A percentile compares a stretch with the other conserved stretches of the same genome.
Conservation (phyloP, 2,888 invertebrate species). For the Azorinus chamasolen region DNA sequence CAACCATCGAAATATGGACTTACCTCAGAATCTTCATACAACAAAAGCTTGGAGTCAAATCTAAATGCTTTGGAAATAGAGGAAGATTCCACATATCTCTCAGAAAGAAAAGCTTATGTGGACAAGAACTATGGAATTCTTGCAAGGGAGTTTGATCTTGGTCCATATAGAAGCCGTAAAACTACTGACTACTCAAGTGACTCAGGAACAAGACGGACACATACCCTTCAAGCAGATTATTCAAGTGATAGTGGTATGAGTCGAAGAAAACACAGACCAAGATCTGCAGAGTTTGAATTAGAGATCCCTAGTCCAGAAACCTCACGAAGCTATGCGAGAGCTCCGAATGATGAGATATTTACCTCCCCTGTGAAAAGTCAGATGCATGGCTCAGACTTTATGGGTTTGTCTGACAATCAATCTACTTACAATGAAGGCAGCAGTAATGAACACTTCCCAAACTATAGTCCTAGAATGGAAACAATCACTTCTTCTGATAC, state of each 20-base stretch:
- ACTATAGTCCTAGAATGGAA: too few relatives aligned
- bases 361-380: constrained; percentile 62
- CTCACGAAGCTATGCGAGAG: constrained; percentile 37
- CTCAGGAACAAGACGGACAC: constrained; percentile 6
- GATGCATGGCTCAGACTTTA: constrained; percentile 44
- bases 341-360: constrained; percentile 44
- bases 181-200: constrained; percentile 53
- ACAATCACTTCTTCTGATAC: too few relatives aligned
- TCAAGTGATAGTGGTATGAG: constrained; percentile 48
- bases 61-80: constrained; percentile 19
- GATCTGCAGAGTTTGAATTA: constrained; percentile 58
- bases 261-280: constrained; percentile 32
- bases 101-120: constrained; percentile 39
- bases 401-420: constrained; percentile 41
- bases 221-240: constrained; percentile 22
- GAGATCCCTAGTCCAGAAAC: constrained; percentile 61
- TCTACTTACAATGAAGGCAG: constrained; percentile 14
- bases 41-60: constrained; percentile 35
- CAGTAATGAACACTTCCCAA: too few relatives aligned
- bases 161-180: constrained; percentile 46
- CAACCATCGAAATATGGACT: constrained; percentile 75
- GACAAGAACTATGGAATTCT: constrained; percentile 46
- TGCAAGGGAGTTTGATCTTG: constrained; percentile 43
- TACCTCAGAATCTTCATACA: constrained; percentile 53
- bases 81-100: constrained; percentile 21